Evolutionary conservation across 2,888 invertebrate species (phyloP).

Genomic region (Slavum lentiscoides): DNA sequence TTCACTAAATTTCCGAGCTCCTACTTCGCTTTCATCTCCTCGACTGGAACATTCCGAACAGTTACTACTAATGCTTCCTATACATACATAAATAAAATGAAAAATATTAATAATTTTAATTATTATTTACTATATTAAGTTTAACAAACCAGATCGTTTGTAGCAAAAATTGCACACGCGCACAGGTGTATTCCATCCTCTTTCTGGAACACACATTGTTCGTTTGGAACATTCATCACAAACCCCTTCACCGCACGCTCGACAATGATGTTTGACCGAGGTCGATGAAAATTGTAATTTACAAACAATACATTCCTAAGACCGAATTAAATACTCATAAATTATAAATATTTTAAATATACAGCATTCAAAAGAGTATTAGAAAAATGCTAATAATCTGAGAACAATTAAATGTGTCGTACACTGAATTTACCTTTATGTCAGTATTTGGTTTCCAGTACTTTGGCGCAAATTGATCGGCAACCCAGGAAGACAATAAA

Average conservation of each 20-base stretch:
- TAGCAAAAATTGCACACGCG: conserved; percentile 76
- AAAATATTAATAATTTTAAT: conserved; percentile 5
- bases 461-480: conserved; percentile 76
- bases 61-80: conserved; percentile 43
- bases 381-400: neutral
- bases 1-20: conserved; percentile 70
- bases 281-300: conserved; percentile 64
- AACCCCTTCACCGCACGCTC: conserved; percentile 79
- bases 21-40: conserved; percentile 61
- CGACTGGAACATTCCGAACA: conserved; percentile 49
- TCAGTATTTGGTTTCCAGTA: conserved; percentile 81
- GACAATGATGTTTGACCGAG: conserved; percentile 74
- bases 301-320: conserved; percentile 70
- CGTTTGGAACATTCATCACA: conserved; percentile 73
- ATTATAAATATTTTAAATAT: conserved; percentile 3
- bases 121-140: neutral
- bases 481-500: conserved; percentile 71
- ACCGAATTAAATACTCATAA: conserved; percentile 49
- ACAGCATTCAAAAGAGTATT: too few species aligned
- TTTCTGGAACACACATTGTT: conserved; percentile 70
- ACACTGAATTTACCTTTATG: conserved; percentile 64
- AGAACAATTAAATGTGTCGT: conserved; percentile 54
- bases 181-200: conserved; percentile 73
- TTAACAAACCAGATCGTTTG: conserved; percentile 54
- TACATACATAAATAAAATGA: neutral